Evolutionary conservation across 2,888 invertebrate genomes (phyloP).

Genomic region (Sturmia bella): DNA sequence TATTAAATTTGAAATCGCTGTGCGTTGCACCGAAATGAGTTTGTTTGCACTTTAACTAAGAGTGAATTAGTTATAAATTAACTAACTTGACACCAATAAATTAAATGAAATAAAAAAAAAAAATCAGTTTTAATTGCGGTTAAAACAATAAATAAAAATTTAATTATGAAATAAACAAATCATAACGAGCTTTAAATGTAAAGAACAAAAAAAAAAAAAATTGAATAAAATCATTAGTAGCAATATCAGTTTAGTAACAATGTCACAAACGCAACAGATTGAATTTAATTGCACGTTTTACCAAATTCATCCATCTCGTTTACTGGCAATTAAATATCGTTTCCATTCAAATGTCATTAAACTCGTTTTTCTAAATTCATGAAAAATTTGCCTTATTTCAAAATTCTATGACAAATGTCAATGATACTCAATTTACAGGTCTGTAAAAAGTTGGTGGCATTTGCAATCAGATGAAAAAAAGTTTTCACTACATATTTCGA

Average conservation of each 20-base stretch:
- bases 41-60: conserved; percentile 7
- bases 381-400: not conserved
- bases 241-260: no score
- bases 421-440: conserved; percentile 13
- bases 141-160: conserved; percentile 13
- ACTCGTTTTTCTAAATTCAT: conserved; percentile 31
- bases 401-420: conserved; percentile 15
- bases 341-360: conserved; percentile 38
- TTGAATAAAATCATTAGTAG: no score
- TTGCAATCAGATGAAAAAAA: not conserved
- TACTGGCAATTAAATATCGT: conserved; percentile 35
- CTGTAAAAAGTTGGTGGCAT: conserved; percentile 3
- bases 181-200: not conserved
- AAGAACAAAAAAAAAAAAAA: no score
- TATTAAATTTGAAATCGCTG: conserved; percentile 40
- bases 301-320: conserved; percentile 35
- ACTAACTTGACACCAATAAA: conserved; percentile 51
- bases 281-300: conserved; percentile 20
- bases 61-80: conserved; percentile 35
- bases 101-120: conserved; percentile 18
- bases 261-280: not conserved
- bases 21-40: not conserved
- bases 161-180: not conserved
- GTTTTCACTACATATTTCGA: no score
- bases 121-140: conserved; percentile 27